Evolutionary conservation across 2,113 vertebrate genomes (phyloP), one percentile per base, ranked within the genome.

Genomic region (Bos javanicus): DNA sequence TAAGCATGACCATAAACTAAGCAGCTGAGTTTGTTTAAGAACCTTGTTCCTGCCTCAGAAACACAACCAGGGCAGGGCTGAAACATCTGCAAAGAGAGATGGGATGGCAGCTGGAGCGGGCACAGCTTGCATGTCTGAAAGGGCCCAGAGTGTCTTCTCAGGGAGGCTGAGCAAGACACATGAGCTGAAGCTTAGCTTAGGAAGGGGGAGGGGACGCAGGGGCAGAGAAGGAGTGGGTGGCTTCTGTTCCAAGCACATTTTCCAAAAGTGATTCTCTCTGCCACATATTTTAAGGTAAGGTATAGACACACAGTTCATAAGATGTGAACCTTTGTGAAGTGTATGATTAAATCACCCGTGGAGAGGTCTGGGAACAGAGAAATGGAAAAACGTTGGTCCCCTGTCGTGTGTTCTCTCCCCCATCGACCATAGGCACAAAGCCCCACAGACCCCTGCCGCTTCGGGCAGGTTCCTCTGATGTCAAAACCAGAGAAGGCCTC

Each of bases 191-290:
- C n/a, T 57, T 94, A 43, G 52, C 11, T 87, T 56, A 46, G 8
- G 39, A 54, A 85, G 26, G 26, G 9, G n/a, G 21, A 50, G 16
- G 30, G 21, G 30, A 88, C 21, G 67, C 30, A 8, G 7, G 2
- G 14, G 7, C 28, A 46, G n/a, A 19, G 7, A 6, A 6, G 7
- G 9, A 5, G 8, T 23, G 4, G 6, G 6, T 50, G 7, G 36
- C 62, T 94, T 96, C 59, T 83, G 33, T 46, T 71, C 71, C 60
- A 91, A 82, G 57, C 16, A 59, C 13, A 17, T 56, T 83, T 30
- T 57, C 80, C n/a, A 67, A 54, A 89, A 86, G 17, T 84, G 30
- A 11, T 56, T n/a, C 23, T 15, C 25, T 95, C 71, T 54, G 39
- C n/a, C 78, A 46, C 33, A 12, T 78, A 90, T 25, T 30, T 71